Evolutionary conservation across 2,888 invertebrate genomes (phyloP).

Genomic region (Schizaphis graminum): DNA sequence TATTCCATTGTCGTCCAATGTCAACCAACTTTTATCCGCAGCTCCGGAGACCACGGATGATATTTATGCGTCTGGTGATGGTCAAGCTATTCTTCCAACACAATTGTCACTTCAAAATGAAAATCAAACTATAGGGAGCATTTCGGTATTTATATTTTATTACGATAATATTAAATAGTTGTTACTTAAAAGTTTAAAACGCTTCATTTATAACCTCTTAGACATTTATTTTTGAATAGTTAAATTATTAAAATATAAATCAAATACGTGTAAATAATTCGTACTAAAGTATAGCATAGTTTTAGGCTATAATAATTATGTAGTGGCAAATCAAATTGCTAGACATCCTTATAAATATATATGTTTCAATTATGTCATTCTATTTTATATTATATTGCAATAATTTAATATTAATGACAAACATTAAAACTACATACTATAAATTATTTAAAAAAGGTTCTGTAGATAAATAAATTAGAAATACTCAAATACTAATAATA

Average conservation of each 20-base stretch:
- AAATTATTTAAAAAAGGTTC: neutral
- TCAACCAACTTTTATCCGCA: neutral
- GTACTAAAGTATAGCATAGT: neutral
- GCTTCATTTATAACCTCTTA: neutral
- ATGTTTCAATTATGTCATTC: neutral
- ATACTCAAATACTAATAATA: neutral
- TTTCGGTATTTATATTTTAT: constrained; percentile 7
- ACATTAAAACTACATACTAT: neutral
- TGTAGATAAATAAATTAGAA: neutral
- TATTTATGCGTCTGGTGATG: neutral
- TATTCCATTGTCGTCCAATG: constrained; percentile 10
- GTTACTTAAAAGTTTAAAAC: neutral
- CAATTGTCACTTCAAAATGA: neutral
- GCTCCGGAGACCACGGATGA: neutral
- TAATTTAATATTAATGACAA: neutral
- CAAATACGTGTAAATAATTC: neutral
- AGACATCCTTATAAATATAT: neutral
- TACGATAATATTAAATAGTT: neutral
- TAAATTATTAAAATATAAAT: neutral
- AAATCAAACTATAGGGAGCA: neutral
- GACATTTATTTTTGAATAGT: neutral
- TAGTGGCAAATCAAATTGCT: too few relatives aligned
- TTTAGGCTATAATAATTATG: neutral
- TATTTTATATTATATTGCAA: neutral
- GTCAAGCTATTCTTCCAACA: neutral